phyloP scores from a whole-genome alignment of 2,113 vertebrate species.

The Euleptes europaea region DNA sequence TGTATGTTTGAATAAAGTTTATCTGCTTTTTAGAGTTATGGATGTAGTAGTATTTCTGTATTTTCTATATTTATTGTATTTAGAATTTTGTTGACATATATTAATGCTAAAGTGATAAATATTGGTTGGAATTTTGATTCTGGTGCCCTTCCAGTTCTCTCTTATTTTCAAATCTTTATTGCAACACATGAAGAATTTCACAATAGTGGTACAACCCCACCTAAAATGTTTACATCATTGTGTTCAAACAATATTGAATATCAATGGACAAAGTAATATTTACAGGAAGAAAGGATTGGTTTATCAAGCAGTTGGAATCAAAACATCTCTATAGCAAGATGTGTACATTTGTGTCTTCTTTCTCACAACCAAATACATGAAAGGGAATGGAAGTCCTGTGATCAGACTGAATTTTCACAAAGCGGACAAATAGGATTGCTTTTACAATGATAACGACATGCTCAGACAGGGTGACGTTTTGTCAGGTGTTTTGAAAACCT shows the following conservation, averaged over 20 bases:
- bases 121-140: neutral
- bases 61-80: neutral
- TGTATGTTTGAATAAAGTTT: neutral
- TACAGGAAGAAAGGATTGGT: neutral
- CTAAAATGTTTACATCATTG: neutral
- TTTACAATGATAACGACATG: neutral
- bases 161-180: neutral
- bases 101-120: neutral
- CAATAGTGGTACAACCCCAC: neutral
- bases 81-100: neutral
- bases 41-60: neutral
- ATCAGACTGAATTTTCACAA: neutral
- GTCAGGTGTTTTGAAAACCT: neutral
- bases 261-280: neutral
- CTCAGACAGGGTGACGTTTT: constrained; percentile 14
- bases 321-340: neutral
- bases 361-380: neutral
- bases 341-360: neutral
- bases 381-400: neutral
- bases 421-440: neutral
- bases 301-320: neutral
- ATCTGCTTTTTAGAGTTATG: neutral
- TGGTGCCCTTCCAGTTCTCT: neutral
- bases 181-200: neutral
- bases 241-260: neutral